Evolutionary conservation across 2,888 invertebrate species (phyloP).

Genomic region (Melipona beecheii): DNA sequence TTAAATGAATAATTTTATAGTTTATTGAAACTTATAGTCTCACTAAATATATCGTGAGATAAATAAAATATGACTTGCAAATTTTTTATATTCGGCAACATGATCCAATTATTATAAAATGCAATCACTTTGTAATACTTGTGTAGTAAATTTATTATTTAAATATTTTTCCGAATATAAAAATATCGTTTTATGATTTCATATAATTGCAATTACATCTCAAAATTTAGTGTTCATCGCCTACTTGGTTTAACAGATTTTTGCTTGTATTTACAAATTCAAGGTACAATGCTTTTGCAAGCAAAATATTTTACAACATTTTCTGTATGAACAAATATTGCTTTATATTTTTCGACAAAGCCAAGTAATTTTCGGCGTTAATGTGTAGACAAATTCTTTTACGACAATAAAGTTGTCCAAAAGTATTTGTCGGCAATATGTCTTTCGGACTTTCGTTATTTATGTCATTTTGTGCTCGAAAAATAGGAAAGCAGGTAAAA

Average conservation of each 20-base stretch:
- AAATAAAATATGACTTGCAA: not conserved
- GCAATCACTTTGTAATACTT: not conserved
- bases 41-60: not conserved
- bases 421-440: slow-evolving; percentile 38
- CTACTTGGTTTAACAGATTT: slow-evolving; percentile 41
- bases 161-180: not conserved
- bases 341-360: not conserved
- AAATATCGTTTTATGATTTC: slow-evolving; percentile 1
- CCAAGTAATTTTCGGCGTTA: not conserved
- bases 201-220: slow-evolving; percentile 4
- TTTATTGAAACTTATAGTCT: slow-evolving; percentile 18
- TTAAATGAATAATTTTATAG: slow-evolving; percentile 1
- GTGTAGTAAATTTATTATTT: not conserved
- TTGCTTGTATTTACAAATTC: slow-evolving; percentile 22
- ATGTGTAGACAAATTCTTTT: not conserved
- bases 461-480: slow-evolving; percentile 12
- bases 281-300: slow-evolving; percentile 36
- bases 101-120: not conserved
- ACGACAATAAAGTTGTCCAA: not conserved
- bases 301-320: slow-evolving; percentile 6
- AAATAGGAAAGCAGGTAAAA: slow-evolving; percentile 51
- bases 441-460: slow-evolving; percentile 31
- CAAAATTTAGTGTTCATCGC: slow-evolving; percentile 37
- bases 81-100: not conserved
- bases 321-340: not conserved